Base-by-base conservation (phyloP, 2,113 vertebrate species). In the Dasyprocta punctata region DNA sequence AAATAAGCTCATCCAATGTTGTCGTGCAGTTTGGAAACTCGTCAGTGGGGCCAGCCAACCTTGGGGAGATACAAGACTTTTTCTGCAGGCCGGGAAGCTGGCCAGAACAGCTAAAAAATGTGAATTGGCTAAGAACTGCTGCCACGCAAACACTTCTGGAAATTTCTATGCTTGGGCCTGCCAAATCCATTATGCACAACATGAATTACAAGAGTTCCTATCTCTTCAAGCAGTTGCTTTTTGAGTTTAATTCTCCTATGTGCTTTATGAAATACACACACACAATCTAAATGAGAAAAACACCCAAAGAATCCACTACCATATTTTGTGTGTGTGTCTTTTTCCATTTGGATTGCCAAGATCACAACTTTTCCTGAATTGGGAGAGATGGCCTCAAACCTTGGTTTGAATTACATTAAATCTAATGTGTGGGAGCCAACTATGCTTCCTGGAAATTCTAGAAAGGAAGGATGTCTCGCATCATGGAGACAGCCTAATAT, bases 141-240 rank as follows among this genome's bases (percentile, higher is more conserved):
- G 99, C 99, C 99, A 99, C 99, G 99, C 99, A 99, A 99, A 99
- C 99, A 99, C 99, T 99, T 99, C 99, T 99, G 99, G 99, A 99
- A 99, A 99, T 99, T 99, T 99, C 99, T 99, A 98, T 98, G 98
- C 98, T 98, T 83, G 84, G 99, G 98, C 99, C 99, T 99, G 99
- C 99, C 99, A 99, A 98, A 98, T 98, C 98, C 98, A 99, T 98
- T 98, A 99, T 98, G 98, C 99, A 98, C 99, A 99, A 99, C 99
- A 99, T 98, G 99, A 99, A 96, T 98, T 97, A 98, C 97, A 97
- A 92, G 97, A 92, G 95, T 98, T 98, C 98, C 98, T 98, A 96
- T 98, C 97, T 98, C 98, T 98, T 98, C 94, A 96, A 98, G 98
- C 97, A 97, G 98, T 97, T 96, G 0, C 77, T 96, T 98, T 98